These are phyloP conservation scores for Axinella damicornis DNA, from an alignment of 37 sponge, comb jelly and placozoan species.

Conservation along the genomic window DNA sequence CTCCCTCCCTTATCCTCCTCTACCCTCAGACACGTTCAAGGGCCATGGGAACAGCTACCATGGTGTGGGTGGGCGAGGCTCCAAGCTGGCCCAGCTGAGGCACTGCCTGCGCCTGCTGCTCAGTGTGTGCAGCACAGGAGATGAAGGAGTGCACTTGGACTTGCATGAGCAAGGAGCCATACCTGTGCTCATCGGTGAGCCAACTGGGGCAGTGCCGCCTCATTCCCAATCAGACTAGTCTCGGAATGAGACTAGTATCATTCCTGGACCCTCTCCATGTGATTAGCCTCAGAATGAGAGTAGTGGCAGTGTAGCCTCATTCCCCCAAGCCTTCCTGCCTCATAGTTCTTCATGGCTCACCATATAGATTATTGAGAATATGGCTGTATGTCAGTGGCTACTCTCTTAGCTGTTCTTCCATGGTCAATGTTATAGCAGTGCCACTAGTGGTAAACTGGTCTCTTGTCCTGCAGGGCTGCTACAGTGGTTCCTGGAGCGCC, in stretches of 20 bases:
- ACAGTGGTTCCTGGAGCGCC: slow-evolving; percentile 12
- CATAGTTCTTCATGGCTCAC: too few relatives aligned
- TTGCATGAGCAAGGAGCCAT: slow-evolving; percentile 96
- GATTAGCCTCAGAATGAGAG: too few relatives aligned
- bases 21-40: slow-evolving; percentile 61
- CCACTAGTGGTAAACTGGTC: not conserved
- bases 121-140: slow-evolving; percentile 76
- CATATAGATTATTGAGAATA: too few relatives aligned
- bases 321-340: too few relatives aligned
- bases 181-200: slow-evolving; percentile 77
- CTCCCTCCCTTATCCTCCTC: not conserved
- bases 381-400: too few relatives aligned
- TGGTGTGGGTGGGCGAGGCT: slow-evolving; percentile 88
- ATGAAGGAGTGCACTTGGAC: slow-evolving; percentile 80
- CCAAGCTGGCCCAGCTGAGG: slow-evolving; percentile 82
- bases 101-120: slow-evolving; percentile 83
- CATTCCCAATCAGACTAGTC: too few relatives aligned
- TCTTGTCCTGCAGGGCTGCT: slow-evolving; percentile 43
- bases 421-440: too few relatives aligned
- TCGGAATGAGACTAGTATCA: too few relatives aligned
- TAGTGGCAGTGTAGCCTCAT: too few relatives aligned
- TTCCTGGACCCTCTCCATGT: too few relatives aligned
- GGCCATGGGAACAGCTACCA: slow-evolving; percentile 95
- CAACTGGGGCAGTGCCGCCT: not conserved
- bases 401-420: too few relatives aligned